phyloP scores from a whole-genome alignment of 2,888 invertebrate species.

The Nycteola revayana region DNA sequence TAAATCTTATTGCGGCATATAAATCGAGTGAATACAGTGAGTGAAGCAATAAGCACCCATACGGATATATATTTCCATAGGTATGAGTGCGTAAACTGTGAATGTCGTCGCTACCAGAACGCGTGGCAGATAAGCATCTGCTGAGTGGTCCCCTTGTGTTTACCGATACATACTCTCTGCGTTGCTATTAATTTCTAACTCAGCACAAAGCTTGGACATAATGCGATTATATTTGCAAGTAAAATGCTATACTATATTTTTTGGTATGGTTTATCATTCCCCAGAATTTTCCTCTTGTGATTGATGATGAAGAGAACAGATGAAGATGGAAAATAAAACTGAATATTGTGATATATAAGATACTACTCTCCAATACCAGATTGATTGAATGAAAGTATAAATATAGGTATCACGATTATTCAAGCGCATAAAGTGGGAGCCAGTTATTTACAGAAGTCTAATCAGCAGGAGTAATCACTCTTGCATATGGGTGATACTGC shows the following conservation, averaged over 20 bases:
- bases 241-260: conserved; percentile 62
- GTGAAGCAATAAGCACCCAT: conserved; percentile 35
- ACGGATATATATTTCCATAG: conserved; percentile 42
- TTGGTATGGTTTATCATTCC: conserved; percentile 47
- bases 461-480: too few relatives aligned
- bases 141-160: conserved; percentile 77
- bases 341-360: conserved; percentile 9
- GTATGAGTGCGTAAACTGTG: conserved; percentile 42
- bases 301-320: conserved; percentile 39
- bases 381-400: conserved; percentile 23
- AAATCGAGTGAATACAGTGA: conserved; percentile 18
- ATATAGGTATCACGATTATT: too few relatives aligned
- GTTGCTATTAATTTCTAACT: conserved; percentile 78
- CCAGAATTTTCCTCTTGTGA: conserved; percentile 46
- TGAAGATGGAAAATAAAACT: conserved; percentile 29
- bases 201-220: conserved; percentile 73
- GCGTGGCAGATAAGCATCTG: conserved; percentile 78
- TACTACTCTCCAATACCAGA: conserved; percentile 1
- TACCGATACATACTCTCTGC: conserved; percentile 66
- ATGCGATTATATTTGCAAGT: conserved; percentile 80
- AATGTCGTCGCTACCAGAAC: conserved; percentile 45
- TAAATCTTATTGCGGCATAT: neutral
- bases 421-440: too few relatives aligned
- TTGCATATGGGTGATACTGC: too few relatives aligned
- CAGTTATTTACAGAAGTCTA: too few relatives aligned